Evolutionary conservation across 2,888 invertebrate species (phyloP).

Genomic region (Thera obeliscata): DNA sequence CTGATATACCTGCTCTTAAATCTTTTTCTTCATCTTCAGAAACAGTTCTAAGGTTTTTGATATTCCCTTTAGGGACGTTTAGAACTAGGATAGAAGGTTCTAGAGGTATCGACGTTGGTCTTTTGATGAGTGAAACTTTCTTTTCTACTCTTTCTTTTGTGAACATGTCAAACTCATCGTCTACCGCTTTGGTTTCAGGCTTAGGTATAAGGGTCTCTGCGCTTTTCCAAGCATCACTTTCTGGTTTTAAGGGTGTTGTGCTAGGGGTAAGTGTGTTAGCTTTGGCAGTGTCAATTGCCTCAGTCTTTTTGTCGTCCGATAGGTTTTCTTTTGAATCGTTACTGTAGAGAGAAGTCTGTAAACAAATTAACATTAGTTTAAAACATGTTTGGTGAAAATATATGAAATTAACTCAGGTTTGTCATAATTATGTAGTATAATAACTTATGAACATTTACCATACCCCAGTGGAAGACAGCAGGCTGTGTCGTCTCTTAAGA

Average conservation of each 20-base stretch:
- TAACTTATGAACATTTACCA: constrained; percentile 27
- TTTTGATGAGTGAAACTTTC: constrained; percentile 49
- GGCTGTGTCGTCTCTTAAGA: constrained; percentile 69
- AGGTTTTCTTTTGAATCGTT: constrained; percentile 66
- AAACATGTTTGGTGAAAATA: too few species aligned
- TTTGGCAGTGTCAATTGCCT: constrained; percentile 46
- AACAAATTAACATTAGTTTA: background rate
- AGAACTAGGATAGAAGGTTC: constrained; percentile 65
- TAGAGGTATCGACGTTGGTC: constrained; percentile 52
- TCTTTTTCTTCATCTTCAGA: constrained; percentile 75
- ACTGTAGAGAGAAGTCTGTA: constrained; percentile 72
- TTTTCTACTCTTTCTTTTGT: constrained; percentile 74
- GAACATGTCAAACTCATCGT: constrained; percentile 80
- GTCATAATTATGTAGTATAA: too few species aligned
- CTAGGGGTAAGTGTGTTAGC: constrained; percentile 55
- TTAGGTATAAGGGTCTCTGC: constrained; percentile 55
- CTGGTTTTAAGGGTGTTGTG: constrained; percentile 62
- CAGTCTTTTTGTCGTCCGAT: constrained; percentile 56
- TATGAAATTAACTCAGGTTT: too few species aligned
- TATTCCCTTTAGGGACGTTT: constrained; percentile 55
- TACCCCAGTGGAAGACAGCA: constrained; percentile 75
- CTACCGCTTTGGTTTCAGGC: constrained; percentile 55
- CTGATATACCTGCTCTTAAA: constrained; percentile 55
- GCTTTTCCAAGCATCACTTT: constrained; percentile 66
- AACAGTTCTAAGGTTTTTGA: constrained; percentile 65